Base-by-base conservation (phyloP, 2,113 vertebrate species). In the Leptobrachium leishanense region DNA sequence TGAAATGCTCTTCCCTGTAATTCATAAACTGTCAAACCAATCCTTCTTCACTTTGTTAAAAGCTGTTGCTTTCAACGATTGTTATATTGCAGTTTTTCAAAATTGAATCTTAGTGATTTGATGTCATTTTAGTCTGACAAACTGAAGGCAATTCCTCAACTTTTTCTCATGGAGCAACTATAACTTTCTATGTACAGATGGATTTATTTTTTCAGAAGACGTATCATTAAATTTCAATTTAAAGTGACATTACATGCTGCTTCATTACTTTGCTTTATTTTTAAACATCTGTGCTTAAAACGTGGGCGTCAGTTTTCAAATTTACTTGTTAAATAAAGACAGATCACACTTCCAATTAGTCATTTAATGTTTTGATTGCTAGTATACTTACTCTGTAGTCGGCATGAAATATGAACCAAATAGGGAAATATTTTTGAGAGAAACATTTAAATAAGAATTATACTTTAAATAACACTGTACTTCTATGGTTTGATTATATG, bases 81-180 rank as follows among this genome's bases (percentile, higher is more conserved):
- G 5, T 84, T 88, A 89, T 84, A 83, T 85, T 88, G 77, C 69
- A 86, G 59, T 84, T 66, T n/a, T 68, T 82, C 12, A n/a, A 88
- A 86, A 88, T 57, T 79, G 53, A 85, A 85, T 87, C 57, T 88
- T 82, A n/a, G 8, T 85, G n/a, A 72, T 85, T 76, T 85, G 63
- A 90, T 89, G 74, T 84, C 0, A 82, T 84, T 86, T 82, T 64
- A 83, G 68, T 43, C 6, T 82, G 64, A 82, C 68, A 79, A 73
- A 87, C 84, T 81, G 2, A 8, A 76, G 79, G 1, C 5, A 40
- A 0, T 77, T 79, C 75, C 31, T 1, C 71, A 85, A 80, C 43
- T 82, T 87, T 72, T 39, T 81, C 40, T 62, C 9, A 10, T 79
- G 77, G 15, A 81, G 79, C 83, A 84, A 2, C 2, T 72, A 0